Evolutionary conservation across 2,888 invertebrate species (phyloP).

Genomic region (Amphipyra berbera): DNA sequence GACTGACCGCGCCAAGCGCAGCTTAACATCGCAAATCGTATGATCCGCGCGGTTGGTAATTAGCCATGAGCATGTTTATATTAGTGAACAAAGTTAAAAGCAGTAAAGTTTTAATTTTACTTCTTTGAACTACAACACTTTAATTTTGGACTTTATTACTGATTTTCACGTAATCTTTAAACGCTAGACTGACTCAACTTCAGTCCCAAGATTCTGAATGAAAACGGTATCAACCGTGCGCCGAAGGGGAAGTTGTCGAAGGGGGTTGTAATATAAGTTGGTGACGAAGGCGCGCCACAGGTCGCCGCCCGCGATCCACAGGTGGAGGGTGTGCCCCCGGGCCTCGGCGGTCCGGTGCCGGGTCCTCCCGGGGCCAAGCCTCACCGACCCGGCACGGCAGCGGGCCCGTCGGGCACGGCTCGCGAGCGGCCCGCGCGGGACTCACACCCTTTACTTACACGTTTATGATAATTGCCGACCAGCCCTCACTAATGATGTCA

Average conservation of each 20-base stretch:
- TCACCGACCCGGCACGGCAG: not conserved
- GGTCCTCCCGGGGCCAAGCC: not conserved
- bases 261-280: constrained; percentile 10
- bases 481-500: constrained; percentile 46
- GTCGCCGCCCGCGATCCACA: constrained; percentile 64
- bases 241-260: not conserved
- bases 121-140: too few relatives aligned
- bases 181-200: not conserved
- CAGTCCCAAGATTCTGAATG: not conserved
- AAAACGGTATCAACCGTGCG: not conserved
- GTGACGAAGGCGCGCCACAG: constrained; percentile 61
- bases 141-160: too few relatives aligned
- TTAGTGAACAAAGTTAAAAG: too few relatives aligned
- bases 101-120: too few relatives aligned
- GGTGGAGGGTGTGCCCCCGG: constrained; percentile 56
- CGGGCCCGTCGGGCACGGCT: not conserved
- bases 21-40: too few relatives aligned
- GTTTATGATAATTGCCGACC: constrained; percentile 41
- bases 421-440: not conserved
- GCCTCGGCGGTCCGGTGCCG: not conserved
- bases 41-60: too few relatives aligned
- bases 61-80: too few relatives aligned
- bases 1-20: too few relatives aligned
- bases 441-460: constrained; percentile 29
- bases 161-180: not conserved